Conservation (phyloP, 2,113 vertebrate genomes). For the Rhineura floridana region DNA sequence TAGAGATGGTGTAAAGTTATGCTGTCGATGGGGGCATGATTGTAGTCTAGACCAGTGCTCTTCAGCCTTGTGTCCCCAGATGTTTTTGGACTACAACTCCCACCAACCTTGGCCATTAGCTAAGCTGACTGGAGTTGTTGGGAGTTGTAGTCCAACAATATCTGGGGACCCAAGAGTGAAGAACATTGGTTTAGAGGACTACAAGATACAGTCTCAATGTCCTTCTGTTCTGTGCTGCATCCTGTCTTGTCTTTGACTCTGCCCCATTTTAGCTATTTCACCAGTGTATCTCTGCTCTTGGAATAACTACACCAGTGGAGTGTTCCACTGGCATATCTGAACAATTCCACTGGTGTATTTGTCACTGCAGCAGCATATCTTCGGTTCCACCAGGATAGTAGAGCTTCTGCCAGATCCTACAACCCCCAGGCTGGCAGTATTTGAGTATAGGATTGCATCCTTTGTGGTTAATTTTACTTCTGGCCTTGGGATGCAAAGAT, state of each 20-base stretch:
- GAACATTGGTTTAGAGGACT: too few species aligned
- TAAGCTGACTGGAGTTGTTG: too few species aligned
- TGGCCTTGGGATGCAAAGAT: background rate
- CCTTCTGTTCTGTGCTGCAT: background rate
- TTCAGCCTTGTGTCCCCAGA: too few species aligned
- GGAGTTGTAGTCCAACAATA: too few species aligned
- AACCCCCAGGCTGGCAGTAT: background rate
- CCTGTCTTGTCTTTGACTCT: background rate
- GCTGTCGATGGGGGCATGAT: background rate
- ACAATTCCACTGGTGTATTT: background rate
- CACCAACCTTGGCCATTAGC: too few species aligned
- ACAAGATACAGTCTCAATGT: background rate
- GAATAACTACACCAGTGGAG: background rate
- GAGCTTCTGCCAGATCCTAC: background rate
- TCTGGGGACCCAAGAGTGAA: too few species aligned
- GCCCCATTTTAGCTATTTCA: background rate
- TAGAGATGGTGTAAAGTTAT: background rate
- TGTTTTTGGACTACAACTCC: too few species aligned
- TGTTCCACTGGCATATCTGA: background rate
- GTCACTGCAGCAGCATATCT: background rate
- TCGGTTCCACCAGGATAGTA: background rate
- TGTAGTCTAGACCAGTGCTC: too few species aligned
- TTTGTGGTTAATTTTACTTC: conserved; percentile 11
- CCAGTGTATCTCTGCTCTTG: background rate
- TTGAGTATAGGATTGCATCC: background rate